phyloP scores from a whole-genome alignment of 2,113 vertebrate species.

The Podarcis cretensis region DNA sequence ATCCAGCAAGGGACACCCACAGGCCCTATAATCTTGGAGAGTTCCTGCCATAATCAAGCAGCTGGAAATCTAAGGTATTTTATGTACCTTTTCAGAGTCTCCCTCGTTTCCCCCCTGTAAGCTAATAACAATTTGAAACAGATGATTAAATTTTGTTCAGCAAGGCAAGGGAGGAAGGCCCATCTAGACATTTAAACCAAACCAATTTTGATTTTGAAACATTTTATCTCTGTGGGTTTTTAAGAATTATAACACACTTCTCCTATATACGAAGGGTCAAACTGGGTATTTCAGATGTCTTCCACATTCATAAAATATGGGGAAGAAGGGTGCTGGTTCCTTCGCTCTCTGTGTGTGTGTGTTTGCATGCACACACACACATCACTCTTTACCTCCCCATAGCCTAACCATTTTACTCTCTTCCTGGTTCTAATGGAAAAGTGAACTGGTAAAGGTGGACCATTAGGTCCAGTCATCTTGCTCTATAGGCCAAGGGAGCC shows the following conservation, averaged over 20 bases:
- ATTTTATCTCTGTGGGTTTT: background rate
- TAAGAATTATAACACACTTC: background rate
- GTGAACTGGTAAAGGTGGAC: too few species aligned
- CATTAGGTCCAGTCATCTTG: too few species aligned
- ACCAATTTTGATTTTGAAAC: background rate
- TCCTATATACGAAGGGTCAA: background rate
- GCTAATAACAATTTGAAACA: slow-evolving; percentile 23
- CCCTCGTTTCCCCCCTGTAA: background rate
- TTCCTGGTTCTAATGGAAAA: too few species aligned
- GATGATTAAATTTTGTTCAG: slow-evolving; percentile 27
- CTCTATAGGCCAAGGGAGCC: too few species aligned
- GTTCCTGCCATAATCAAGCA: slow-evolving; percentile 1
- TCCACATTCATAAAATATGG: too few species aligned
- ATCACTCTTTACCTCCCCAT: too few species aligned
- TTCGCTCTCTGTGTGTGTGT: too few species aligned
- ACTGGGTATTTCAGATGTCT: background rate
- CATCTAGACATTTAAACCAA: slow-evolving; percentile 24
- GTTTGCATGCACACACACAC: too few species aligned
- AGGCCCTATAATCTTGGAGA: slow-evolving; percentile 26
- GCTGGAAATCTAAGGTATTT: slow-evolving; percentile 23
- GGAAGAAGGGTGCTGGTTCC: too few species aligned
- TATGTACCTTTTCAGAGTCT: slow-evolving; percentile 23
- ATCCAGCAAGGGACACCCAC: background rate
- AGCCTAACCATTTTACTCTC: too few species aligned
- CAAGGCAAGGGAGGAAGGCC: background rate